Conservation (phyloP, 1,140 invertebrate species). For the Drosophila pandora region DNA sequence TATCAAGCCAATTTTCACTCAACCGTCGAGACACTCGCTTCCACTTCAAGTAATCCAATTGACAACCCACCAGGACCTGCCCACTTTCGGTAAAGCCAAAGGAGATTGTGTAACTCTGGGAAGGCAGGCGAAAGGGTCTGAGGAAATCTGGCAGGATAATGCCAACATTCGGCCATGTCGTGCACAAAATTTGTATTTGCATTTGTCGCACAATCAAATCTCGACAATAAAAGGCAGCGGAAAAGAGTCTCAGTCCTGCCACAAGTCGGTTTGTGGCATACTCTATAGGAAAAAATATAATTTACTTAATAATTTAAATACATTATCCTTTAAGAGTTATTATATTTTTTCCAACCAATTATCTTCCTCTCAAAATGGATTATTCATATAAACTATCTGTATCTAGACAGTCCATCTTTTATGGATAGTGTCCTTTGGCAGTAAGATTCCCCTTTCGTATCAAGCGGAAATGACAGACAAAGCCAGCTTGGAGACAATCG, state of each 20-base stretch:
- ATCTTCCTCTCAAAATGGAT: background rate
- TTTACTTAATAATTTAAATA: background rate
- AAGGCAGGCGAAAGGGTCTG: background rate
- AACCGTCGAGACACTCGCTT: slow-evolving; percentile 30
- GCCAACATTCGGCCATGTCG: slow-evolving; percentile 30
- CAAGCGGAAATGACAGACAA: slow-evolving; percentile 39
- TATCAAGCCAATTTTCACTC: slow-evolving; percentile 39
- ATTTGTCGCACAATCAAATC: slow-evolving; percentile 52
- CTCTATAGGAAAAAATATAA: slow-evolving; percentile 3
- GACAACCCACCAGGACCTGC: slow-evolving; percentile 16
- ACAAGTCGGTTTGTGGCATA: background rate
- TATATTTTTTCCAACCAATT: background rate
- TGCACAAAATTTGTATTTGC: slow-evolving; percentile 46
- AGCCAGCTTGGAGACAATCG: slow-evolving; percentile 28
- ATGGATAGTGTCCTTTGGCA: background rate
- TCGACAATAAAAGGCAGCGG: slow-evolving; percentile 35
- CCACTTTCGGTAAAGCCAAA: slow-evolving; percentile 37
- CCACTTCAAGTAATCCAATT: slow-evolving; percentile 39
- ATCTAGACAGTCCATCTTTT: background rate
- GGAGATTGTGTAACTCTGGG: slow-evolving; percentile 39
- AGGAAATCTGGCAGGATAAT: slow-evolving; percentile 33
- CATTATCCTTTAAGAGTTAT: background rate
- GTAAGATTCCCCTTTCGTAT: slow-evolving; percentile 10
- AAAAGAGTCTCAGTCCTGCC: background rate
- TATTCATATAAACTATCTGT: background rate